phyloP scores from a whole-genome alignment of 2,113 vertebrate species.

The Seriola rivoliana region DNA sequence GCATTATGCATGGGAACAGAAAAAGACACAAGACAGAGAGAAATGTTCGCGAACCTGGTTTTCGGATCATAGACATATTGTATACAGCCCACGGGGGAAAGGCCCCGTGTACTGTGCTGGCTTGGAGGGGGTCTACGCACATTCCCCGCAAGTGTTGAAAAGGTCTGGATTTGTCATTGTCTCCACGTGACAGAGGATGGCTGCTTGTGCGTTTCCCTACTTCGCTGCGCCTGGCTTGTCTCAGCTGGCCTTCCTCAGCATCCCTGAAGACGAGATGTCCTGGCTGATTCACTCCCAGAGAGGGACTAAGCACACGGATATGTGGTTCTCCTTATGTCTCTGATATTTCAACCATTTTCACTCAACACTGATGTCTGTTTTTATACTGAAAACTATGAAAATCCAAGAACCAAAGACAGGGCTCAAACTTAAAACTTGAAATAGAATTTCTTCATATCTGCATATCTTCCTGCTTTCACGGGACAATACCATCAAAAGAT shows the following conservation, averaged over 20 bases:
- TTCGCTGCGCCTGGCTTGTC: slow-evolving; percentile 38
- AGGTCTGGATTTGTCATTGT: slow-evolving; percentile 67
- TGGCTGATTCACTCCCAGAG: slow-evolving; percentile 40
- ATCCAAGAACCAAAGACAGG: background rate
- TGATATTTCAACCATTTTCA: slow-evolving; percentile 34
- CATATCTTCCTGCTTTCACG: background rate
- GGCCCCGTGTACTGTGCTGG: slow-evolving; percentile 32
- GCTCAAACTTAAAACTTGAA: background rate
- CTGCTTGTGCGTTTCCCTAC: slow-evolving; percentile 29
- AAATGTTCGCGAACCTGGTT: slow-evolving; percentile 50
- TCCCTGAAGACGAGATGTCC: slow-evolving; percentile 42
- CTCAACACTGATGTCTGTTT: slow-evolving; percentile 5
- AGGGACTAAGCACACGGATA: slow-evolving; percentile 33
- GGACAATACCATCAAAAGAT: background rate
- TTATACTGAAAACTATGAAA: slow-evolving; percentile 3
- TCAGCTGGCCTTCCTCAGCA: slow-evolving; percentile 39
- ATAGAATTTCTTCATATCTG: background rate
- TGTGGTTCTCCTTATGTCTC: slow-evolving; percentile 8
- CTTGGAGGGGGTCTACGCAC: slow-evolving; percentile 45
- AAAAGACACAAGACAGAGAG: slow-evolving; percentile 33
- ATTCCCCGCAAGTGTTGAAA: slow-evolving; percentile 54
- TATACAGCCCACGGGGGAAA: slow-evolving; percentile 26
- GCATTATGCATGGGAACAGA: slow-evolving; percentile 34
- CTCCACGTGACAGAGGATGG: slow-evolving; percentile 22
- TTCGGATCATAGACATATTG: slow-evolving; percentile 44